Conservation (phyloP, 1,140 invertebrate genomes). For the Drosophila subpulchrella region DNA sequence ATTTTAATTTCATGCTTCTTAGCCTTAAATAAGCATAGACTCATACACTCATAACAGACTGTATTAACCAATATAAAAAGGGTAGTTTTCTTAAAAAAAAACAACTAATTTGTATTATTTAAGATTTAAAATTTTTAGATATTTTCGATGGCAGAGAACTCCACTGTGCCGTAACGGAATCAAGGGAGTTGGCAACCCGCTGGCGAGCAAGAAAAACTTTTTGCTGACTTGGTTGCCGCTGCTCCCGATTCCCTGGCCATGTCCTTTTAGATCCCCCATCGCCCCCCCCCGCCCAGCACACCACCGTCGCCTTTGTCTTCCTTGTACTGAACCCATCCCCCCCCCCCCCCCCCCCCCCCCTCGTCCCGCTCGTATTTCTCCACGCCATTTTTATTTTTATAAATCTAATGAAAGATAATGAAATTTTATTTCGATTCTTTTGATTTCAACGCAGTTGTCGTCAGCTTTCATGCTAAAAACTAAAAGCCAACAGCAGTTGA, state of each 20-base stretch:
- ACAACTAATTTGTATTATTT: neutral
- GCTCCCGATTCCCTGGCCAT: constrained; percentile 15
- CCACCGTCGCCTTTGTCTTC: constrained; percentile 5
- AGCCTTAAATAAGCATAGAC: no score
- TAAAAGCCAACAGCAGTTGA: constrained; percentile 76
- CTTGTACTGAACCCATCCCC: constrained; percentile 6
- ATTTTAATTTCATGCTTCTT: no score
- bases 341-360: neutral
- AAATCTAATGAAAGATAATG: constrained; percentile 83
- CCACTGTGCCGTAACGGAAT: constrained; percentile 44
- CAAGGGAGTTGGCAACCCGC: constrained; percentile 39
- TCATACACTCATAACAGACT: no score
- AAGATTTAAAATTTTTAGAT: no score
- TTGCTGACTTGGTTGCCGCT: constrained; percentile 59
- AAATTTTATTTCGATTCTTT: constrained; percentile 82
- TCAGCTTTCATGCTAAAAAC: constrained; percentile 70
- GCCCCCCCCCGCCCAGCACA: neutral
- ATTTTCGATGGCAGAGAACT: neutral
- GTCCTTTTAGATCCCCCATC: neutral
- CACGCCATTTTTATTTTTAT: constrained; percentile 71
- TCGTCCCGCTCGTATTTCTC: constrained; percentile 23
- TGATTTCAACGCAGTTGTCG: constrained; percentile 76
- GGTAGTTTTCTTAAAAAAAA: neutral
- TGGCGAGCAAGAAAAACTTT: constrained; percentile 59
- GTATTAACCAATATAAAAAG: no score